Evolutionary conservation across 1,140 invertebrate species (phyloP).

Genomic region (Heliconius hermathena): DNA sequence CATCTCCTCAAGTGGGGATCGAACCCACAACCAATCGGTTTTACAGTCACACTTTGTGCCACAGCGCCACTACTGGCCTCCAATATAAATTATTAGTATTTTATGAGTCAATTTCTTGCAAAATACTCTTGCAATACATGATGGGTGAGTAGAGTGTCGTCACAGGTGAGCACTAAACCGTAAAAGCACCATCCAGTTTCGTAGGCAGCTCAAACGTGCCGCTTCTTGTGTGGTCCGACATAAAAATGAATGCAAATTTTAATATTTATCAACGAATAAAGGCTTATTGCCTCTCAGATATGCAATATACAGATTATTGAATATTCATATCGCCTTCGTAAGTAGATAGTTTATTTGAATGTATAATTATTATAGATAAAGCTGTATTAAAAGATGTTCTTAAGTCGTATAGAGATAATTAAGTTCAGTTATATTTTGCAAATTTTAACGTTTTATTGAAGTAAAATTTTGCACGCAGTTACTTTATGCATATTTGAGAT

Average conservation of each 20-base stretch:
- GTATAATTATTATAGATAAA: conserved; percentile 24
- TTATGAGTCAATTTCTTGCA: background rate
- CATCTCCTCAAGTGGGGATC: too few relatives aligned
- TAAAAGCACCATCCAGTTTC: conserved; percentile 55
- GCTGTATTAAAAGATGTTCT: conserved; percentile 13
- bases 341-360: conserved; percentile 26
- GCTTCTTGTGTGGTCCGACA: conserved; percentile 66
- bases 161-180: conserved; percentile 56
- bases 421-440: conserved; percentile 17
- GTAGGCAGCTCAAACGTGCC: conserved; percentile 49
- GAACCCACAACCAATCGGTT: too few relatives aligned
- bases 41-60: too few relatives aligned
- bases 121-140: conserved; percentile 15
- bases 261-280: conserved; percentile 73
- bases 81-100: background rate
- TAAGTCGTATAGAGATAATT: background rate
- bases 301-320: conserved; percentile 57
- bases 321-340: conserved; percentile 46
- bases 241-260: conserved; percentile 61
- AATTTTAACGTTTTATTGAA: conserved; percentile 20
- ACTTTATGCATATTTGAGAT: conserved; percentile 17
- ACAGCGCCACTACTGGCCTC: too few relatives aligned
- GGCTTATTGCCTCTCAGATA: conserved; percentile 55
- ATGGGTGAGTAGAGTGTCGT: conserved; percentile 29
- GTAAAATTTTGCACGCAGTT: conserved; percentile 13